Percentiles rank a stretch among this genome's conserved stretches.
phyloP scores from a whole-genome alignment of 92 coral and sea anemone genomes.

The Epizoanthus stellaris region DNA sequence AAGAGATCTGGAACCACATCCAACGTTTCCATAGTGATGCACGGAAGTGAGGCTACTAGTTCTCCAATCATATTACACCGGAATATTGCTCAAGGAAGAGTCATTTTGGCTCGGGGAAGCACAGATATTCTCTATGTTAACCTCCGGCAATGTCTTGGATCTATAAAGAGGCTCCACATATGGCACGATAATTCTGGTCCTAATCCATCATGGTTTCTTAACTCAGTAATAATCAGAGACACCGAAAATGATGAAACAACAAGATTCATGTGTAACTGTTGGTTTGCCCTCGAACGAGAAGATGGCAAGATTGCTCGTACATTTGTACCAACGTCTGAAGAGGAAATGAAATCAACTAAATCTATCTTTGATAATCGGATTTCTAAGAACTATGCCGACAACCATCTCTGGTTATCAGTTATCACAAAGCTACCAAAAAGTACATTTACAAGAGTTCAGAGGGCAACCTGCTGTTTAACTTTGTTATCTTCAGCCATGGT shows the following conservation, averaged over 20 bases:
- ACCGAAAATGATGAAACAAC: conserved; percentile 16
- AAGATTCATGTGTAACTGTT: conserved; percentile 35
- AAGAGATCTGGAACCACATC: conserved; percentile 50
- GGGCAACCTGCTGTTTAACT: conserved; percentile 56
- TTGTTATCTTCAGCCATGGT: conserved; percentile 51
- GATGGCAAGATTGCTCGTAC: conserved; percentile 33
- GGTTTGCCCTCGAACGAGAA: conserved; percentile 57
- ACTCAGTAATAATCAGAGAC: conserved; percentile 38
- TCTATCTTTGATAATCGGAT: conserved; percentile 32
- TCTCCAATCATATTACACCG: conserved; percentile 21
- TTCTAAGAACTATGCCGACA: conserved; percentile 44
- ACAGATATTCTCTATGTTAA: conserved; percentile 46
- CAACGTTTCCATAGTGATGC: conserved; percentile 41
- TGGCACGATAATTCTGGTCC: conserved; percentile 55
- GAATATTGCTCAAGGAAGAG: conserved; percentile 16
- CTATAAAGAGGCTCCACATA: conserved; percentile 25
- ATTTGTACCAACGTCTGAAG: conserved; percentile 37
- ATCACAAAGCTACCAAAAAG: conserved; percentile 48
- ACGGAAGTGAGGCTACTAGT: conserved; percentile 36
- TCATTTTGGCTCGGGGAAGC: conserved; percentile 31
- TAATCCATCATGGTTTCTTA: conserved; percentile 51
- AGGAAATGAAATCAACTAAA: conserved; percentile 32
- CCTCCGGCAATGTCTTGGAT: conserved; percentile 40
- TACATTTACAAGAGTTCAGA: conserved; percentile 57
- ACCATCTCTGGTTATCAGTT: conserved; percentile 61